These are phyloP conservation scores for Xiphophorus birchmanni DNA, from an alignment of 2,797 vertebrate genomes.

Conservation along the genomic window DNA sequence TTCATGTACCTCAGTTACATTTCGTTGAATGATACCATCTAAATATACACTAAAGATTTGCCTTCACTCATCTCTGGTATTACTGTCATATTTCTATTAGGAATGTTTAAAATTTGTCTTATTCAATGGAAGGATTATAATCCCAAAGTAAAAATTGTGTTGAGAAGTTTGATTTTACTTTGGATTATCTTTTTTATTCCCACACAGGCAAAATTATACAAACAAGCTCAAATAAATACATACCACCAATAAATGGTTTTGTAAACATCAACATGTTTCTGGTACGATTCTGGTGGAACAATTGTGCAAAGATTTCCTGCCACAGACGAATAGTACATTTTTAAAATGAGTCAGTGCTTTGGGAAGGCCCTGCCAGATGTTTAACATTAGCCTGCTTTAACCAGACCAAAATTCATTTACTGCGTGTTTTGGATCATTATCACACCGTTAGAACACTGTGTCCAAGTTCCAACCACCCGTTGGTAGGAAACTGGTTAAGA, in stretches of 20 bases:
- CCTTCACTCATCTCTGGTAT: not conserved
- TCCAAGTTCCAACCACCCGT: not conserved
- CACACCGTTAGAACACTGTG: not conserved
- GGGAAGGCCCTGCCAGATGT: not conserved
- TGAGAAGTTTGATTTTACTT: not conserved
- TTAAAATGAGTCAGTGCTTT: not conserved
- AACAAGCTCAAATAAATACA: not conserved
- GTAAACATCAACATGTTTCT: not conserved
- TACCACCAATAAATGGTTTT: not conserved
- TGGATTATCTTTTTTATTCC: not conserved
- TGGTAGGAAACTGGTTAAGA: not conserved
- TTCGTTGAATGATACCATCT: not conserved
- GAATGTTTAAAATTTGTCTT: not conserved
- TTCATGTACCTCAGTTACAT: not conserved
- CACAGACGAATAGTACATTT: not conserved
- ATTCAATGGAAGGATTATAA: not conserved
- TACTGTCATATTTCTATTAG: not conserved
- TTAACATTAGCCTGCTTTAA: not conserved
- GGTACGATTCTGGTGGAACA: not conserved
- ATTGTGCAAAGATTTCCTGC: not conserved
- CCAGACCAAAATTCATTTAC: not conserved
- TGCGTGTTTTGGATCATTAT: not conserved
- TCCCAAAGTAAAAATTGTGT: not conserved
- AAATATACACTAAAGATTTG: not conserved
- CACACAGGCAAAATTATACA: not conserved